These are phyloP conservation scores for Tichodroma muraria DNA, from an alignment of 2,113 vertebrate species.

Conservation along the genomic window DNA sequence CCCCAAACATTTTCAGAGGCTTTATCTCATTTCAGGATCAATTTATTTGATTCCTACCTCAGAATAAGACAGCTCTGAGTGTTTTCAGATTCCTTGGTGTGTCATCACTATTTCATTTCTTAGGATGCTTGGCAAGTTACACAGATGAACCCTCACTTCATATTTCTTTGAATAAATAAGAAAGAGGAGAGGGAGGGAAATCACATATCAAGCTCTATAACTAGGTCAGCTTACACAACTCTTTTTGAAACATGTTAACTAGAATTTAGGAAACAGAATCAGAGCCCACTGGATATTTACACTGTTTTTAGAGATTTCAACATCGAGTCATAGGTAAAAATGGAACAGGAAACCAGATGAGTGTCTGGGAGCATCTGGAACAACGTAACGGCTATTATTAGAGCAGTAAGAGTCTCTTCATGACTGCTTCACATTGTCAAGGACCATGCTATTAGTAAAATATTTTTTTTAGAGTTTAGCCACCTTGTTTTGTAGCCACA, in stretches of 20 bases:
- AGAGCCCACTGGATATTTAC: neutral
- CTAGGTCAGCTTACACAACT: neutral
- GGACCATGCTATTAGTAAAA: neutral
- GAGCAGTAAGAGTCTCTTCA: neutral
- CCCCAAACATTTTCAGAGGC: neutral
- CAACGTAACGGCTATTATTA: neutral
- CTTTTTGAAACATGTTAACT: neutral
- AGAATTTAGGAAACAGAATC: neutral
- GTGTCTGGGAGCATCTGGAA: neutral
- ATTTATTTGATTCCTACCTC: neutral
- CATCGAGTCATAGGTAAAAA: neutral
- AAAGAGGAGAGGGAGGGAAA: neutral
- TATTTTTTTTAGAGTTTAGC: neutral
- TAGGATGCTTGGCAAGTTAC: neutral
- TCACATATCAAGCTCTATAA: neutral
- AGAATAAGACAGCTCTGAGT: neutral
- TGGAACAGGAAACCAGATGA: neutral
- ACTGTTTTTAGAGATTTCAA: neutral
- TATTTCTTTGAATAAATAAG: neutral
- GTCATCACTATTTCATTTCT: neutral
- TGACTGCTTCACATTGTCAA: neutral
- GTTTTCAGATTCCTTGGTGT: neutral
- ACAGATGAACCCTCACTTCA: neutral
- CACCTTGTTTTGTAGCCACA: neutral
- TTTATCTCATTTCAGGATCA: neutral